A percentile compares a stretch with the other conserved stretches of the same genome.
These are phyloP conservation scores for Glyphotaelius pellucidus DNA, from an alignment of 2,888 invertebrate genomes.

Conservation along the genomic window DNA sequence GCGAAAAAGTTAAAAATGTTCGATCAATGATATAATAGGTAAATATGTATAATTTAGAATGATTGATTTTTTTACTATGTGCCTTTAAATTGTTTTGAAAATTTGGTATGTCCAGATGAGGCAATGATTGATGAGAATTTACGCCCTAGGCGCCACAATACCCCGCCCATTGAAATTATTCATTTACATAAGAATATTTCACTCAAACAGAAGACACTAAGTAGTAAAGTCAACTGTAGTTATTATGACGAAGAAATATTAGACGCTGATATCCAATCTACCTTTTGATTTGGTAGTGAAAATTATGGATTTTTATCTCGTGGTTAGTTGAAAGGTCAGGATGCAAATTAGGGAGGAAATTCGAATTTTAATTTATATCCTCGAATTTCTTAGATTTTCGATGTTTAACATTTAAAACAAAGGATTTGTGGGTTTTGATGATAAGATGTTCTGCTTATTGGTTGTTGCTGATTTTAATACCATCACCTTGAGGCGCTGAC, in stretches of 20 bases:
- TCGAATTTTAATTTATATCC: not conserved
- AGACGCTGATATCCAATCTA: not conserved
- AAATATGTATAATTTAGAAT: not conserved
- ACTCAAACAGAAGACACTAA: not conserved
- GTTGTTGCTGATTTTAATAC: not conserved
- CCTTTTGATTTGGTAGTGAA: not conserved
- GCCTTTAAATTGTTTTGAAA: not conserved
- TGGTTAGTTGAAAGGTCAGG: not conserved
- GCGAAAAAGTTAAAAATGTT: not conserved
- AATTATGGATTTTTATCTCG: not conserved
- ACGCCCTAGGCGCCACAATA: slow-evolving; percentile 29
- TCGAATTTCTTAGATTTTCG: not conserved
- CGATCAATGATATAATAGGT: not conserved
- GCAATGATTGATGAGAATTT: slow-evolving; percentile 33
- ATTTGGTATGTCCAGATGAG: not conserved
- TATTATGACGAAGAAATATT: not conserved
- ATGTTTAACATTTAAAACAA: not conserved
- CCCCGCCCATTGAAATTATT: slow-evolving; percentile 24
- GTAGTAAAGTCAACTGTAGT: not conserved
- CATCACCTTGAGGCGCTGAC: not conserved
- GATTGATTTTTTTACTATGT: not conserved
- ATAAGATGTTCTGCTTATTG: not conserved
- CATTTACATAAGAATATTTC: slow-evolving; percentile 9
- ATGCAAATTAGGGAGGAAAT: not conserved
- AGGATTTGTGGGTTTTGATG: not conserved